phyloP scores from a whole-genome alignment of 2,113 vertebrate genomes.

The Alethe castanea region DNA sequence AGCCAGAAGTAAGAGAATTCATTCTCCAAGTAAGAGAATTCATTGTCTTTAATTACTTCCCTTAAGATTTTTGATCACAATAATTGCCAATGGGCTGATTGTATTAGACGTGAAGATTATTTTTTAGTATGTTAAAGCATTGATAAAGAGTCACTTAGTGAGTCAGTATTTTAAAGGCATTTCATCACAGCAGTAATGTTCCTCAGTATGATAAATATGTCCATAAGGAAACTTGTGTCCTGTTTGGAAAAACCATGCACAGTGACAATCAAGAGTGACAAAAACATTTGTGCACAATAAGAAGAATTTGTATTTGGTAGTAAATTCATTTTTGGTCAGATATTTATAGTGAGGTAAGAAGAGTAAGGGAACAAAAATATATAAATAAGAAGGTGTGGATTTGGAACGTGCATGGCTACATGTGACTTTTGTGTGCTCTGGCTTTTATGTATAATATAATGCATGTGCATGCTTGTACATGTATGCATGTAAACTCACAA shows the following conservation, averaged over 20 bases:
- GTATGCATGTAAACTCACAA: neutral
- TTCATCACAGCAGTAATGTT: neutral
- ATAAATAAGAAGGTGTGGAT: neutral
- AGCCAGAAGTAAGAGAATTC: conserved; percentile 84
- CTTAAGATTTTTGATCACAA: neutral
- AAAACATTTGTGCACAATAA: neutral
- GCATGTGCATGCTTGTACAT: no score
- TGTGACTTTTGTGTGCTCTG: neutral
- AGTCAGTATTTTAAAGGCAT: neutral
- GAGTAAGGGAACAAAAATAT: neutral
- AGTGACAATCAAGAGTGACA: neutral
- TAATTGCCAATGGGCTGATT: neutral
- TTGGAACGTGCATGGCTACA: neutral
- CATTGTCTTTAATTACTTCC: conserved; percentile 1
- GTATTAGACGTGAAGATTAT: neutral
- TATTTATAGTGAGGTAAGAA: neutral
- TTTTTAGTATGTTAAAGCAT: neutral
- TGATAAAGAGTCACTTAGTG: neutral
- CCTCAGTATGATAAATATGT: neutral
- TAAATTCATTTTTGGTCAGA: neutral
- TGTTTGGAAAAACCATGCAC: neutral
- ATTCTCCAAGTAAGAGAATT: conserved; percentile 79
- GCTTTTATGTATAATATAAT: neutral
- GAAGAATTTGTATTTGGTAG: neutral
- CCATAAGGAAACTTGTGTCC: accelerated